Evolutionary conservation across 2,797 vertebrate species (phyloP), one percentile per base, ranked within the genome.

Genomic region (Todus mexicanus): DNA sequence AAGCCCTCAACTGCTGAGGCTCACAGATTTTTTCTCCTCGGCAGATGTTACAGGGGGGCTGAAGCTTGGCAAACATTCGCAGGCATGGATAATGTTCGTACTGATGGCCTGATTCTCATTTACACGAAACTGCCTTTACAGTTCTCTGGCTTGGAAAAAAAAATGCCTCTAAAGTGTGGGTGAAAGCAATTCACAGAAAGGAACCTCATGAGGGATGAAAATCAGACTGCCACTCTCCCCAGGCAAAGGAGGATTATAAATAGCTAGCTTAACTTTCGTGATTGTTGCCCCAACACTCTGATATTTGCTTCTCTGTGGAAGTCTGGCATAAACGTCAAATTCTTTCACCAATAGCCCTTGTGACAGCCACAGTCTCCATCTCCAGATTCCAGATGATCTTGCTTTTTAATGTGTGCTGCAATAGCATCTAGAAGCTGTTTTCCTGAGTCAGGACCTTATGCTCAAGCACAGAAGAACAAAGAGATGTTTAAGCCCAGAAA

Each of bases 51-150:
- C 1, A 53, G 66, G 40, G 43, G 71, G 53, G 53, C 81, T 48
- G 71, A 73, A 81, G 74, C 81, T 89, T 71, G 71, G 88, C 88
- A 95, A 84, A 68, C 71, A 56, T 87, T 91, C 63, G 57, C 81
- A 89, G 94, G 61, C 85, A 37, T 63, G 90, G 88, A 50, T 71
- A 74, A 45, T 10, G 74, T 84, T 89, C 82, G 15, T 45, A 26
- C 38, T 35, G 60, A 70, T 78, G 82, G 90, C 53, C 85, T 95
- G 88, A 95, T 91, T 84, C 87, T 91, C 88, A 84, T 95, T 94
- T 92, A 45, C 12, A 8, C 31, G 27, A 61, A 83, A 38, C 73
- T 72, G 73, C 60, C 47, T 92, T 80, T 70, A 43, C 42, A 60
- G 1, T 66, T 26, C 69, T 53, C 73, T 63, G 31, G 19, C 51